These are phyloP conservation scores for Achroia grisella DNA, from an alignment of 1,140 invertebrate genomes.

Conservation along the genomic window DNA sequence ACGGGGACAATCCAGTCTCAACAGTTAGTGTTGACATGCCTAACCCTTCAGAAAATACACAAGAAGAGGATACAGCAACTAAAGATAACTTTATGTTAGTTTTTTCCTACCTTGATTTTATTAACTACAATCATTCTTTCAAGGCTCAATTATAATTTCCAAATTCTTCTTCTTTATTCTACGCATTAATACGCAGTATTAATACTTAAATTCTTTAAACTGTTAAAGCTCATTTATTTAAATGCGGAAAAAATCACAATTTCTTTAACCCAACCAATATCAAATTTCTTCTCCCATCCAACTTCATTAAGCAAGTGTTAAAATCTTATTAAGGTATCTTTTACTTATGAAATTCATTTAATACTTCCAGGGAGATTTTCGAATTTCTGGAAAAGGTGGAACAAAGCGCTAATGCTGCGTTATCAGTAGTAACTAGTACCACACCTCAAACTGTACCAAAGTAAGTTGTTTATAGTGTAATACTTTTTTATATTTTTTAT, in stretches of 20 bases:
- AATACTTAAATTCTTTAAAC: too few species aligned
- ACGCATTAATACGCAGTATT: too few species aligned
- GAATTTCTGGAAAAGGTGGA: conserved; percentile 69
- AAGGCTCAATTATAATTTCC: too few species aligned
- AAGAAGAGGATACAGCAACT: conserved; percentile 32
- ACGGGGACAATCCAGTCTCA: conserved; percentile 51
- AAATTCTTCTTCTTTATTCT: too few species aligned
- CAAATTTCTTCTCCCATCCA: too few species aligned
- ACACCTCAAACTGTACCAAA: conserved; percentile 51
- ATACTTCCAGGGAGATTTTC: conserved; percentile 65
- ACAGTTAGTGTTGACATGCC: conserved; percentile 16
- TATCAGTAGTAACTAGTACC: conserved; percentile 52
- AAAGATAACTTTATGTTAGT: conserved; percentile 65
- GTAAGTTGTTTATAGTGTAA: conserved; percentile 49
- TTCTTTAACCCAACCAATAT: too few species aligned
- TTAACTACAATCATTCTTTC: too few species aligned
- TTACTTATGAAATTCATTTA: conserved; percentile 2
- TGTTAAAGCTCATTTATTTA: too few species aligned
- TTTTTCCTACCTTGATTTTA: too few species aligned
- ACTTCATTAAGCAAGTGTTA: too few species aligned
- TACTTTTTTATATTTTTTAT: not conserved
- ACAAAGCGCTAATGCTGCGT: conserved; percentile 63
- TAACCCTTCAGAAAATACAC: conserved; percentile 20
- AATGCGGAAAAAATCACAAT: too few species aligned
- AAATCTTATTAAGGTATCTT: conserved; percentile 2